Evolutionary conservation across 2,113 vertebrate species (phyloP).

Genomic region (Atrichornis clamosus): DNA sequence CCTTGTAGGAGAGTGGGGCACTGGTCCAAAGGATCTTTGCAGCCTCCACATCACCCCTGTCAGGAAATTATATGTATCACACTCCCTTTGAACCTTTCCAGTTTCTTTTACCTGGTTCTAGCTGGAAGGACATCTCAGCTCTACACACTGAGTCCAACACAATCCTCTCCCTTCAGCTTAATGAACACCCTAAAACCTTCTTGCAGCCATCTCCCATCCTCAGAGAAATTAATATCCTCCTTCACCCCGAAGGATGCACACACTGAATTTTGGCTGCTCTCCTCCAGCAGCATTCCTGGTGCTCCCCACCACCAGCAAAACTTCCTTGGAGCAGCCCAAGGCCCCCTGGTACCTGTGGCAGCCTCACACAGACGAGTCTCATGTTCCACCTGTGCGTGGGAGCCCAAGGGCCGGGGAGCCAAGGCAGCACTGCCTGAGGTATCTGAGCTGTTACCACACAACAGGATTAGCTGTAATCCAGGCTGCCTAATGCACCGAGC

Average conservation of each 20-base stretch:
- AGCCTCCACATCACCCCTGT: background rate
- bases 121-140: background rate
- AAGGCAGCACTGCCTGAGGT: background rate
- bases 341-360: background rate
- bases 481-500: slow-evolving; percentile 3
- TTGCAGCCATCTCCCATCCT: background rate
- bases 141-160: background rate
- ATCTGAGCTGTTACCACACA: background rate
- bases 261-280: background rate
- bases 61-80: rapidly evolving
- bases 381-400: background rate
- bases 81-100: background rate
- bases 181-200: background rate
- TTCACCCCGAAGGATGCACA: rapidly evolving
- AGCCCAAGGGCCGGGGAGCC: background rate
- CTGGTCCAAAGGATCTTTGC: background rate
- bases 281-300: background rate
- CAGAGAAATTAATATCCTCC: rapidly evolving
- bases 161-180: background rate
- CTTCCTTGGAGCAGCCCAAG: background rate
- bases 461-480: slow-evolving; percentile 55
- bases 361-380: background rate
- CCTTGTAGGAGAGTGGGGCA: rapidly evolving
- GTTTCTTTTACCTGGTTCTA: background rate
- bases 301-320: background rate